Evolutionary conservation across 2,888 invertebrate species (phyloP), one percentile per base, ranked within the genome.

Genomic region (Nomada hirtipes): DNA sequence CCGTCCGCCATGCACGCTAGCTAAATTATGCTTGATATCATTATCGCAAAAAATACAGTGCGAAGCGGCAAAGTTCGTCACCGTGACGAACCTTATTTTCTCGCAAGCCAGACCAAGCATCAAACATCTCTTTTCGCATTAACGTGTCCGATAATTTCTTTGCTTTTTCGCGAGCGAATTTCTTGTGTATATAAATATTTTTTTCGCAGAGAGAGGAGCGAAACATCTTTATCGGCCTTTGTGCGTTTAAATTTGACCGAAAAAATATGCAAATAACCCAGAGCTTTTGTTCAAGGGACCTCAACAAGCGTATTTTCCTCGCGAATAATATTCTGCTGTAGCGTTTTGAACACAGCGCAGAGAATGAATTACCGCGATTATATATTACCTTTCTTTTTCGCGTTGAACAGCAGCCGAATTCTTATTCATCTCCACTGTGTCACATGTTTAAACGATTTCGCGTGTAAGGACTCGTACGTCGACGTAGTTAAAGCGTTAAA

Each of bases 11-110:
- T 36, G 53, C 15, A 20, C 44, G 0, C 9, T 13, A 18, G 44
- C 9, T 72, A 59, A 72, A 79, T 73, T 61, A 63, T 57, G 67
- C 42, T 63, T 73, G 61, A 68, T 68, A 52, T 57, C 44, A 63
- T 75, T 75, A 75, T 80, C n/a, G 42, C 57, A 26, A 72, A 67
- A 57, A 67, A 68, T 23, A 11, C 47, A 36, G 47, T 4, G 9
- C 42, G 26, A 20, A 42, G 29, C 36, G 15, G n/a, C 20, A 29
- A 11, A 15, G 26, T 64, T 26, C n/a, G 50, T 36, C 11, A 67
- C 57, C 15, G 18, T 11, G 3, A 11, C 20, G 20, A 10, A 23
- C 18, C 23, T 68, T 72, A 23, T 57, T 63, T 50, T n/a, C 9
- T 68, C 23, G 4, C 10, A 44, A 69, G 50, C 63, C 10, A 15